Evolutionary conservation across 2,113 vertebrate genomes (phyloP).

Genomic region (Hippocampus comes): DNA sequence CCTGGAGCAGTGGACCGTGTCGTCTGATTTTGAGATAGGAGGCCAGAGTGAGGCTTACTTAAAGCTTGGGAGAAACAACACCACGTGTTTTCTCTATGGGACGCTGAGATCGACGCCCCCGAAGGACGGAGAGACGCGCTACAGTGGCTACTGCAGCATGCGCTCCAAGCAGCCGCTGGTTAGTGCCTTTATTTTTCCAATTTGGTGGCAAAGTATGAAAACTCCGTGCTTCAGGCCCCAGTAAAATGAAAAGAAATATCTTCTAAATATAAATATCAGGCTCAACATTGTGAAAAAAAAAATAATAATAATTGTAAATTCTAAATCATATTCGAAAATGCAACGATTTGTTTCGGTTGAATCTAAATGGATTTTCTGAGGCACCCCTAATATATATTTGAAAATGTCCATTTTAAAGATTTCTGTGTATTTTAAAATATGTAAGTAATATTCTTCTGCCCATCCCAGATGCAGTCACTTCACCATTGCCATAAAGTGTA

Average conservation of each 20-base stretch:
- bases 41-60: constrained; percentile 84
- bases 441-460: too few relatives aligned
- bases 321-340: too few relatives aligned
- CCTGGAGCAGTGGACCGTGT: constrained; percentile 82
- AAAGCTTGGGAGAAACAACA: constrained; percentile 80
- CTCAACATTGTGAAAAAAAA: too few relatives aligned
- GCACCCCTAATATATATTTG: too few relatives aligned
- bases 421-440: too few relatives aligned
- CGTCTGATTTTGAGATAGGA: constrained; percentile 86
- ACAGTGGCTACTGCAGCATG: constrained; percentile 89
- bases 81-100: constrained; percentile 81
- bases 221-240: neutral
- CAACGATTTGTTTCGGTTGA: too few relatives aligned
- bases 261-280: too few relatives aligned
- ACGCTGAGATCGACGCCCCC: constrained; percentile 77
- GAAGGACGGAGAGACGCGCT: constrained; percentile 83
- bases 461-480: too few relatives aligned
- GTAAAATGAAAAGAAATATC: neutral
- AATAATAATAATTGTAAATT: too few relatives aligned
- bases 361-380: too few relatives aligned
- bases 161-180: constrained; percentile 78
- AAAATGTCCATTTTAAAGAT: too few relatives aligned
- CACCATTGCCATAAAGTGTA: too few relatives aligned
- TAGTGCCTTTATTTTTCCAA: constrained; percentile 39
- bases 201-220: neutral